Evolutionary conservation across 2,113 vertebrate genomes (phyloP).

Genomic region (Campylorhamphus procurvoides): DNA sequence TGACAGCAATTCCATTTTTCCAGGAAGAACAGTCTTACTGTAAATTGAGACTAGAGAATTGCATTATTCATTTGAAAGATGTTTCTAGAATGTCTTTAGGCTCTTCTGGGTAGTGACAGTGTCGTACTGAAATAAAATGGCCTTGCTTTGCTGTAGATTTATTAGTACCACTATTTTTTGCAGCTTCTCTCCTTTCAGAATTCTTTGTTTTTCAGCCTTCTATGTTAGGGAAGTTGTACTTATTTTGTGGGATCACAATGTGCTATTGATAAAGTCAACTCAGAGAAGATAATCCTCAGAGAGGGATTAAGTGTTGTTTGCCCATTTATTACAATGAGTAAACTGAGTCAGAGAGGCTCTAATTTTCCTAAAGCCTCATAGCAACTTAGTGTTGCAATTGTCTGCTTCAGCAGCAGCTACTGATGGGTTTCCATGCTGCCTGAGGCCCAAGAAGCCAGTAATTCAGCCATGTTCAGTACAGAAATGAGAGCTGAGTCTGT

Average conservation of each 20-base stretch:
- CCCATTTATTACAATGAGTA: constrained; percentile 19
- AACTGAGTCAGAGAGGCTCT: constrained; percentile 21
- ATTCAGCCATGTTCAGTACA: neutral
- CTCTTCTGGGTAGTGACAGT: constrained; percentile 5
- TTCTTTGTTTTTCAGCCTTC: neutral
- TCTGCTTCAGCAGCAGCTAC: neutral
- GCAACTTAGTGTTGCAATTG: constrained; percentile 3
- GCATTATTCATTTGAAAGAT: constrained; percentile 53
- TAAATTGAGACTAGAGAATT: constrained; percentile 40
- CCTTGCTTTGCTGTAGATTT: constrained; percentile 31
- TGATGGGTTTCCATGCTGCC: constrained; percentile 9
- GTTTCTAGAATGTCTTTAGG: constrained; percentile 50
- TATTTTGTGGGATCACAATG: neutral
- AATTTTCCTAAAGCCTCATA: neutral
- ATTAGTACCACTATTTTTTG: neutral
- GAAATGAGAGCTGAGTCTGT: neutral
- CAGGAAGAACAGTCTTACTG: constrained; percentile 21
- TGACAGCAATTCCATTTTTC: constrained; percentile 53
- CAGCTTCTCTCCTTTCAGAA: neutral
- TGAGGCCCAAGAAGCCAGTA: constrained; percentile 16
- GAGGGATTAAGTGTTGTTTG: neutral
- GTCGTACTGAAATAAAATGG: constrained; percentile 5
- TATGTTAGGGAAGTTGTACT: neutral
- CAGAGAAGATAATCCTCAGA: neutral
- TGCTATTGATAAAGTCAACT: neutral